Evolutionary conservation across 2,113 vertebrate species (phyloP), one percentile per base, ranked within the genome.

Genomic region (Otis tarda): DNA sequence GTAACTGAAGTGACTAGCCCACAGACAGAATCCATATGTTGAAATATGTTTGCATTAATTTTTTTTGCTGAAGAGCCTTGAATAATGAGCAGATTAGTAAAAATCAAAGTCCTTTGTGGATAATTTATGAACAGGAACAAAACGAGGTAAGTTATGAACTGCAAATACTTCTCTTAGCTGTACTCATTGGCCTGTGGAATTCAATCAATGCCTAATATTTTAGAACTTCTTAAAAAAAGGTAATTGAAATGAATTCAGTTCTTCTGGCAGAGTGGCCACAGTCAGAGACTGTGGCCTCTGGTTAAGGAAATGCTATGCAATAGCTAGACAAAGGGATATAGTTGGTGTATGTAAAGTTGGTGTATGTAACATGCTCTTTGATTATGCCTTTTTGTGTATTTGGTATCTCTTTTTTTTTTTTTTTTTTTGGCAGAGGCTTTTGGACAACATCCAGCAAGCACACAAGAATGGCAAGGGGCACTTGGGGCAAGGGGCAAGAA

Each of bases 21-120:
- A 61, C 27, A 59, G 81, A 93, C 50, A 83, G 75, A 82, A 93
- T 83, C 91, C 15, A 55, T 90, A 79, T 20, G 37, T 19, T 86
- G 94, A 96, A 95, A 83, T 80, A 90, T 30, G 59, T 59, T 91
- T 85, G 45, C 75, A 86, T 69, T 90, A 82, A 45, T 87, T 55
- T 55, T 89, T 93, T 93, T 93, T 89, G 21, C 53, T 4, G 3
- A 94, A 73, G 37, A 61, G 12, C 14, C 23, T 87, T 95, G 93
- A 97, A 90, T 93, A 95, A 95, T 91, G 93, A 94, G 30, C 57
- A 80, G 79, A 95, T 94, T 91, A 96, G 82, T 74, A 90, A 94
- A 95, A 96, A 86, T 95, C 89, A 50, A 95, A 95, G 82, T 90
- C 50, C 55, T 85, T 85, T 83, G 47, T 67, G 79, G 89, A 39